Evolutionary conservation across 2,113 vertebrate genomes (phyloP), one percentile per base, ranked within the genome.

Genomic region (Crotalus horridus): DNA sequence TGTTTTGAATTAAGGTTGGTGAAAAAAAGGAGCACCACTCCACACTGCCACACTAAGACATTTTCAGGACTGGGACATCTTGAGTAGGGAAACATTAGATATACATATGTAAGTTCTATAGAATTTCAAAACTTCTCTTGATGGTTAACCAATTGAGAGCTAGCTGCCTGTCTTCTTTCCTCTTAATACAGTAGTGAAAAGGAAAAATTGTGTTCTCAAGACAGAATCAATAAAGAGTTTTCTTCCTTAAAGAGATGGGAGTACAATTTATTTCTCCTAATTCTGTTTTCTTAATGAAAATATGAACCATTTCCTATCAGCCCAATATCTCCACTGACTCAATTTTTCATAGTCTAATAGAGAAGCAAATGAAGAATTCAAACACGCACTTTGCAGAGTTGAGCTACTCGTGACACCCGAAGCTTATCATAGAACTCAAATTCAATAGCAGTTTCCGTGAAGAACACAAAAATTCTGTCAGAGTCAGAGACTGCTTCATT

Each of bases 381-480:
- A 59, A 92, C 23, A 95, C 92, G 87, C 21, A 98, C 98, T 97
- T 98, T 98, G 96, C 98, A 98, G 93, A 98, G 96, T 12, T 97
- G 97, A 58, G 98, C 98, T 87, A 98, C 97, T 93, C 98, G 97
- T 6, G 98, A 98, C 90, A 98, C 98, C 6, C 96, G 90, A 0
- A 98, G 95, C 92, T 98, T 98, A 93, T 96, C 97, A 94, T 97
- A 97, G 96, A 98, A 98, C 92, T 98, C 98, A 81, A 98, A 98
- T 94, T 98, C 98, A 95, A 98, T 95, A 33, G 98, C 98, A 7
- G 96, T 98, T 96, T 98, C 98, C 3, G 97, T 98, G 96, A 98
- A 98, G 97, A 98, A 98, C 90, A 98, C 94, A 95, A 98, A 98
- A 61, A 98, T 95, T 94, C 98, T 98, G 87, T 98, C 98, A 85